Evolutionary conservation across 2,113 vertebrate species (phyloP).

Genomic region (Bungarus multicinctus): DNA sequence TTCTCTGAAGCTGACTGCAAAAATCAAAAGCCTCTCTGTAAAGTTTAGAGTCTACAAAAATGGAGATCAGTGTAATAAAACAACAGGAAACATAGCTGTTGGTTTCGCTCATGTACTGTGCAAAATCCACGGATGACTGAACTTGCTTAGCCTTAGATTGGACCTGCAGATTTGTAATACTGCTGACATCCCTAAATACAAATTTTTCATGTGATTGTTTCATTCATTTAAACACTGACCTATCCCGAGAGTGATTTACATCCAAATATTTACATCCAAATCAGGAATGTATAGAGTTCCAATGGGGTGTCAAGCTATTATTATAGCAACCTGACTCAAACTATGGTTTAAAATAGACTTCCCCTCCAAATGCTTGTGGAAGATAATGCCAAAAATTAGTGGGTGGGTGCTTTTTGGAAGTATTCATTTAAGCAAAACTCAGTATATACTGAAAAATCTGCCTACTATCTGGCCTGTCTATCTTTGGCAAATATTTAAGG

Average conservation of each 20-base stretch:
- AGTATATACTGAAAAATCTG: background rate
- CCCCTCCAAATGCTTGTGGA: background rate
- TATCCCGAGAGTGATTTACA: background rate
- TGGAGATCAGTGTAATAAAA: background rate
- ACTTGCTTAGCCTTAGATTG: background rate
- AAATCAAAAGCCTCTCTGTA: background rate
- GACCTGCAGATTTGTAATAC: background rate
- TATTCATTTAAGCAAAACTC: background rate
- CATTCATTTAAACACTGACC: background rate
- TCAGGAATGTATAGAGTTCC: background rate
- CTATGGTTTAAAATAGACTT: background rate
- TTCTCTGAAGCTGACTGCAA: background rate
- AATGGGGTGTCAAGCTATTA: background rate
- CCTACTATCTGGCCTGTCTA: background rate
- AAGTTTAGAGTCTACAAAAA: background rate
- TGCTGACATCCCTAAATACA: background rate
- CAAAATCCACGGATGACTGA: background rate
- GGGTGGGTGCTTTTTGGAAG: background rate
- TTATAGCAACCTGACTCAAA: background rate
- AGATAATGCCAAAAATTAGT: background rate
- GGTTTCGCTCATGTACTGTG: background rate
- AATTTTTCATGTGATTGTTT: background rate
- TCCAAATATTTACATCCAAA: background rate
- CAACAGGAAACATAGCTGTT: background rate
- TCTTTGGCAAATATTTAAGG: background rate